A percentile compares a stretch with the other conserved stretches of the same genome.
Evolutionary conservation across 2,888 invertebrate species (phyloP).

Genomic region (Catotricha subobsoleta): DNA sequence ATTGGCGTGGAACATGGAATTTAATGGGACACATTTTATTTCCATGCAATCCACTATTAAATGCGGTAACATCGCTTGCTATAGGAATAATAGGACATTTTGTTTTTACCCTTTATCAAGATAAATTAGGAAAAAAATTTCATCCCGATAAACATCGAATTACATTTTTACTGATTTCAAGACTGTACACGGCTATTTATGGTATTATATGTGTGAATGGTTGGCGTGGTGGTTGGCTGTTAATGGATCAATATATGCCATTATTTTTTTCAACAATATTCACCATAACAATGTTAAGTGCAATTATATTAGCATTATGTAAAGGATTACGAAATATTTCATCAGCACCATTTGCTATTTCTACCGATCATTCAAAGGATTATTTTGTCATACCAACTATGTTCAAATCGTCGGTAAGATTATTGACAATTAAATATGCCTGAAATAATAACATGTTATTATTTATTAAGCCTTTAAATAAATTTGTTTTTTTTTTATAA

Average conservation of each 20-base stretch:
- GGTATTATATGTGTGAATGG: conserved; percentile 70
- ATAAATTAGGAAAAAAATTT: conserved; percentile 36
- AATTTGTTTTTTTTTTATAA: no score
- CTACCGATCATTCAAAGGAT: conserved; percentile 52
- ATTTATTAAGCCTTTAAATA: no score
- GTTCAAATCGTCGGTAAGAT: conserved; percentile 67
- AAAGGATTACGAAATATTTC: conserved; percentile 59
- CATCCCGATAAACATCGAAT: conserved; percentile 51
- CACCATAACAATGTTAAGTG: conserved; percentile 44
- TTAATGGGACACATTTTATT: conserved; percentile 55
- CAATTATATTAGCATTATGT: conserved; percentile 48
- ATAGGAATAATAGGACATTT: conserved; percentile 55
- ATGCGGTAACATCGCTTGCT: conserved; percentile 46
- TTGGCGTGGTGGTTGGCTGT: conserved; percentile 69
- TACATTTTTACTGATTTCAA: conserved; percentile 48
- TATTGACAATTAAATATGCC: no score
- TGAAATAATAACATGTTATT: no score
- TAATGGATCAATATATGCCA: conserved; percentile 49
- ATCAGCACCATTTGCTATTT: conserved; percentile 64
- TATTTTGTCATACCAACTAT: conserved; percentile 75
- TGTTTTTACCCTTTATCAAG: conserved; percentile 48
- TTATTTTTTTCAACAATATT: conserved; percentile 41
- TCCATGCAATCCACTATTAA: conserved; percentile 38
- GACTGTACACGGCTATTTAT: conserved; percentile 56
- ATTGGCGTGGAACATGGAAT: conserved; percentile 77